phyloP scores from a whole-genome alignment of 2,113 vertebrate species.

The Buteo buteo region DNA sequence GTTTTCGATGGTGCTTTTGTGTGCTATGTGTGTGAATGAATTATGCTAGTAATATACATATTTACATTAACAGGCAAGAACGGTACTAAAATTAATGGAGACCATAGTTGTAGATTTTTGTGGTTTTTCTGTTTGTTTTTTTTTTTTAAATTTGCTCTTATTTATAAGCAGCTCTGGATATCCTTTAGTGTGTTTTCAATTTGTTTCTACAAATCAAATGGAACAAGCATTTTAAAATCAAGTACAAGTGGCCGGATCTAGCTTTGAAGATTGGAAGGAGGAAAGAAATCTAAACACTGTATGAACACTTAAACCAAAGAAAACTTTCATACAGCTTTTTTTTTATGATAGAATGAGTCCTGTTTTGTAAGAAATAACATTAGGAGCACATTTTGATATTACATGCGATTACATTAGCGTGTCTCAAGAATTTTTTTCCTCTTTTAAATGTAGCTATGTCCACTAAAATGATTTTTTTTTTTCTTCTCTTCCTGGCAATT shows the following conservation, averaged over 20 bases:
- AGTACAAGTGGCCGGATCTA: neutral
- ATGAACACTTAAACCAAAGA: neutral
- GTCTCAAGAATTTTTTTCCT: neutral
- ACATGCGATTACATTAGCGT: neutral
- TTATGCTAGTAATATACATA: neutral
- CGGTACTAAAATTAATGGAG: neutral
- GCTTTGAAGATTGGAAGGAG: neutral
- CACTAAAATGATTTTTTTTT: neutral
- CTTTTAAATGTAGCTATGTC: neutral
- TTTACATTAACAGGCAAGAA: neutral
- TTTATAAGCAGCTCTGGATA: neutral
- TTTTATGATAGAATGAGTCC: neutral
- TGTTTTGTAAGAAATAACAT: neutral
- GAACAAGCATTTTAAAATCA: neutral
- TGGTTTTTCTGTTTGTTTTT: neutral
- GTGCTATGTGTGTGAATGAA: neutral
- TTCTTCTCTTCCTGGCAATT: neutral
- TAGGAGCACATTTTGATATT: neutral
- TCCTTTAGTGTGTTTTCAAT: neutral
- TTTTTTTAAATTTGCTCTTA: neutral
- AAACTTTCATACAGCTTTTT: neutral
- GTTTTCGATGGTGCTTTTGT: neutral
- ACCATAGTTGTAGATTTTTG: neutral
- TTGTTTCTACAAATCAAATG: neutral
- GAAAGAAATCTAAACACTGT: neutral